Percentiles rank a stretch among this genome's conserved stretches.
Conservation (phyloP, 2,888 invertebrate genomes). For the Zaprionus obscuricornis region DNA sequence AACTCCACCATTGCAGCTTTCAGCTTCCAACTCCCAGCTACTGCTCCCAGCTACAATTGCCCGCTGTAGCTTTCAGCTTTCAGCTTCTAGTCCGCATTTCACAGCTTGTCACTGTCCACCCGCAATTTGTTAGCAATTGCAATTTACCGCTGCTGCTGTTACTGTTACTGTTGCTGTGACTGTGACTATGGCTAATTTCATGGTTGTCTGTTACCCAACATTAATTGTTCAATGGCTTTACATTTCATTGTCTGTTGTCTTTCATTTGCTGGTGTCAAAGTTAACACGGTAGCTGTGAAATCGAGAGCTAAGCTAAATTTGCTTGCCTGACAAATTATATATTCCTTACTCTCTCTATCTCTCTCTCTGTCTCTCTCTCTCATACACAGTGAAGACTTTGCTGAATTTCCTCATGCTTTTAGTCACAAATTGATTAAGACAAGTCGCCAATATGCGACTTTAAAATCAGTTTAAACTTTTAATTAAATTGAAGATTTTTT, state of each 20-base stretch:
- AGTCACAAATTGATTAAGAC: slow-evolving; percentile 73
- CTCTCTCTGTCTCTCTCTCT: neutral
- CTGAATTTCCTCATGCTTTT: slow-evolving; percentile 68
- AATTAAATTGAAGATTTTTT: slow-evolving; percentile 63
- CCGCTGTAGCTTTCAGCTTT: too few species aligned
- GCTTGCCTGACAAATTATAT: slow-evolving; percentile 54
- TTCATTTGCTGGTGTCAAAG: slow-evolving; percentile 69
- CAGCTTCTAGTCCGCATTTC: too few species aligned
- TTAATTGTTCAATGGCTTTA: slow-evolving; percentile 37
- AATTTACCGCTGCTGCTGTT: too few species aligned
- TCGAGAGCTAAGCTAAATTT: slow-evolving; percentile 70
- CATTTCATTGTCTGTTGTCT: slow-evolving; percentile 14
- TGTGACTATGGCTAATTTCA: too few species aligned
- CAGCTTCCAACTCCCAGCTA: too few species aligned
- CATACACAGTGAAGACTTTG: neutral
- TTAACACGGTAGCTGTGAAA: slow-evolving; percentile 76
- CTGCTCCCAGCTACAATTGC: neutral
- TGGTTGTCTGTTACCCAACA: slow-evolving; percentile 54
- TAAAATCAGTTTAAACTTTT: slow-evolving; percentile 66
- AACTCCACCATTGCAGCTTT: too few species aligned
- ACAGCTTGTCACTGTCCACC: neutral
- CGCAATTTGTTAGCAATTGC: slow-evolving; percentile 62
- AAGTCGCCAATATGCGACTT: slow-evolving; percentile 53
- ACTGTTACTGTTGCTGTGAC: too few species aligned
- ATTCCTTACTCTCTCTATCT: slow-evolving; percentile 37